phyloP scores from a whole-genome alignment of 2,797 vertebrate genomes.

The Remorina albescens region DNA sequence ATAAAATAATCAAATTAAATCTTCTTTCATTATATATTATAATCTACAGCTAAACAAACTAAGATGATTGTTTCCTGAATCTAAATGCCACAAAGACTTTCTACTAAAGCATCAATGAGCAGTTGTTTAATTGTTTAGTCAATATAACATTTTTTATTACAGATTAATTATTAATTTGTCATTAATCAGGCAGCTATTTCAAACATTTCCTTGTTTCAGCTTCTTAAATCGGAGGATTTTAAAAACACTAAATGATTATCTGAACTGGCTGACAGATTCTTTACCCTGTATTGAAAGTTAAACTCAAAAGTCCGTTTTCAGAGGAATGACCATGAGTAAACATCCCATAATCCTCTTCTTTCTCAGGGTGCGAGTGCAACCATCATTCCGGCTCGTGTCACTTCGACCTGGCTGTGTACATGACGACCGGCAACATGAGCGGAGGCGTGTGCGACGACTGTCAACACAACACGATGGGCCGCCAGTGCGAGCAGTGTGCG shows the following conservation, averaged over 20 bases:
- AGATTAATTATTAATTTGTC: too few species aligned
- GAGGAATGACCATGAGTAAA: background rate
- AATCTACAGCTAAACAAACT: background rate
- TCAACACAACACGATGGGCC: constrained; percentile 93
- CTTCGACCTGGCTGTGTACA: constrained; percentile 93
- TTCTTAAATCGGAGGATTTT: too few species aligned
- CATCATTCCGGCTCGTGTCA: constrained; percentile 91
- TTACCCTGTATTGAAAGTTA: background rate
- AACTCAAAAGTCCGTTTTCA: background rate
- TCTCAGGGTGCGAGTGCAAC: constrained; percentile 93
- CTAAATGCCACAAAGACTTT: too few species aligned
- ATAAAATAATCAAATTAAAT: too few species aligned
- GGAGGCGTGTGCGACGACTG: constrained; percentile 95
- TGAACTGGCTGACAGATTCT: too few species aligned
- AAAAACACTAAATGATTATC: too few species aligned
- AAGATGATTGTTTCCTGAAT: background rate
- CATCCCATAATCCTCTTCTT: background rate
- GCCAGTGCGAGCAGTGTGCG: constrained; percentile 92
- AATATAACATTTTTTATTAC: too few species aligned
- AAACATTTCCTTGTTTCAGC: too few species aligned
- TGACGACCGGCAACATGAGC: constrained; percentile 88
- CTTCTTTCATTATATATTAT: background rate
- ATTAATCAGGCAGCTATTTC: too few species aligned
- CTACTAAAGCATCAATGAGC: too few species aligned
- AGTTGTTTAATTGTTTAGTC: too few species aligned